Evolutionary conservation across 2,113 vertebrate species (phyloP).

Genomic region (Polypterus bichir): DNA sequence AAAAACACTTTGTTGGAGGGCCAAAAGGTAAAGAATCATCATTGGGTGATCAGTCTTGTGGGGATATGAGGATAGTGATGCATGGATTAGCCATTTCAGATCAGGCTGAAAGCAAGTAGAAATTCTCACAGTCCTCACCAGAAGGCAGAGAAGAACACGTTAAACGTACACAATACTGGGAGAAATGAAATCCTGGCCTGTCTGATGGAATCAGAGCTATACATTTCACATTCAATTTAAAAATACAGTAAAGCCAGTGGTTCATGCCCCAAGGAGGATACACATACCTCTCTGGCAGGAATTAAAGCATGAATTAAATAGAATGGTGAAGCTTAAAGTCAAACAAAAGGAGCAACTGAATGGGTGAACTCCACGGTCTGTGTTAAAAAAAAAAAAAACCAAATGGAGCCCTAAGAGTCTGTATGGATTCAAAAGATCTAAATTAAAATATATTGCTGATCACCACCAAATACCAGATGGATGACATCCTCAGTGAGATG

Average conservation of each 20-base stretch:
- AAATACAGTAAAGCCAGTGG: neutral
- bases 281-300: neutral
- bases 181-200: too few relatives aligned
- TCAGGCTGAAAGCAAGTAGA: neutral
- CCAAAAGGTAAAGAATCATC: neutral
- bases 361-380: neutral
- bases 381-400: neutral
- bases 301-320: neutral
- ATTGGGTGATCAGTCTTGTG: neutral
- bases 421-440: neutral
- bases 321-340: neutral
- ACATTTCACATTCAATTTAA: neutral
- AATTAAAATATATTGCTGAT: neutral
- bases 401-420: neutral
- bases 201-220: too few relatives aligned
- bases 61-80: neutral
- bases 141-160: too few relatives aligned
- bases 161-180: too few relatives aligned
- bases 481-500: neutral
- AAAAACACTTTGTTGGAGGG: neutral
- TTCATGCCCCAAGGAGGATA: neutral
- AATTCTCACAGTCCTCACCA: too few relatives aligned
- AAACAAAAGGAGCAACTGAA: neutral
- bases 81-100: neutral
- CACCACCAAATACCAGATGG: too few relatives aligned